A percentile compares a stretch with the other conserved stretches of the same genome.
Conservation (phyloP, 2,888 invertebrate species). For the Ganaspis brasiliensis region DNA sequence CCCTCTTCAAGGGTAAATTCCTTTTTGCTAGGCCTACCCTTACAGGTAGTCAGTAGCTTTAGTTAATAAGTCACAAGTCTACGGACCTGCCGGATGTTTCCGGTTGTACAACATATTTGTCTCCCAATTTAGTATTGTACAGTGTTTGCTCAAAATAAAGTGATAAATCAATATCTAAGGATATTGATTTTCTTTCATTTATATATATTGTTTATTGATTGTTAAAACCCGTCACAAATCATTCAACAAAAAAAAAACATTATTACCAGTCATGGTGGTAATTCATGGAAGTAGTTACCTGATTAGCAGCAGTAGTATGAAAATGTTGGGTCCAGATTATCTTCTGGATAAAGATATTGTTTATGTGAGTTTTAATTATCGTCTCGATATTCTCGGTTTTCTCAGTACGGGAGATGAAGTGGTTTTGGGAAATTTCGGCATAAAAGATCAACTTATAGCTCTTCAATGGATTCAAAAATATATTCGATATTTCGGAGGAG, state of each 20-base stretch:
- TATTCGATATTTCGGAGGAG: not conserved
- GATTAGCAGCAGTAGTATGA: not conserved
- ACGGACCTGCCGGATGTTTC: too few relatives aligned
- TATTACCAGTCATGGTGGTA: not conserved
- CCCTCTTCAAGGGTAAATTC: too few relatives aligned
- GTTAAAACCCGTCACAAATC: not conserved
- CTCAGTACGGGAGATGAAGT: not conserved
- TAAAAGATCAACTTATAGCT: conserved; percentile 6
- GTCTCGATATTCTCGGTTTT: not conserved
- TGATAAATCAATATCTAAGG: too few relatives aligned
- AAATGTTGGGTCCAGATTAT: not conserved
- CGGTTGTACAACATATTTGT: too few relatives aligned
- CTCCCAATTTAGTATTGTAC: too few relatives aligned
- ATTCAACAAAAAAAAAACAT: not conserved
- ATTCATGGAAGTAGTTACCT: not conserved
- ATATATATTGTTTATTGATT: too few relatives aligned
- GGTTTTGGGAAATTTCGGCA: not conserved
- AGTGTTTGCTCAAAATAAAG: too few relatives aligned
- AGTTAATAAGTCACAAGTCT: too few relatives aligned
- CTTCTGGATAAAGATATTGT: conserved; percentile 4
- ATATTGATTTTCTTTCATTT: too few relatives aligned
- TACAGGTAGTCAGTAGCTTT: too few relatives aligned
- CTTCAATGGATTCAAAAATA: conserved; percentile 6
- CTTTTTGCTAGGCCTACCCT: too few relatives aligned
- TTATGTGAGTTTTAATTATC: not conserved